These are phyloP conservation scores for Lepus europaeus DNA, from an alignment of 2,113 vertebrate genomes.

Conservation along the genomic window DNA sequence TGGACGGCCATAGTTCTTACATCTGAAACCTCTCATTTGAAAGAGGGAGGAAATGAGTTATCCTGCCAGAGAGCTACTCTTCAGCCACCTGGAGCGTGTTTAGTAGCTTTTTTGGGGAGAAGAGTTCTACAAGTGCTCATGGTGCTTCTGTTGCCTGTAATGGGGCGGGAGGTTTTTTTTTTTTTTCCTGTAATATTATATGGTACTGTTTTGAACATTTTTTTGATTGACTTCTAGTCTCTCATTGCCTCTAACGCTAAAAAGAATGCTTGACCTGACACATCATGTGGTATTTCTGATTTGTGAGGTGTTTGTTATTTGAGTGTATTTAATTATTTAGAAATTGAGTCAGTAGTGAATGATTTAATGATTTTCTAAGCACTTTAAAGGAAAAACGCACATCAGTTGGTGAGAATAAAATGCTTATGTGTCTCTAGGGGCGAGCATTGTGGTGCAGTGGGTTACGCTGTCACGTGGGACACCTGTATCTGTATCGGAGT, in stretches of 20 bases:
- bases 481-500: too few species aligned
- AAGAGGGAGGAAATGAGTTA: slow-evolving; percentile 17
- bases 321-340: slow-evolving; percentile 41
- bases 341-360: slow-evolving; percentile 4
- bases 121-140: neutral
- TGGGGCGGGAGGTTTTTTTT: neutral
- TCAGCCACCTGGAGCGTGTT: neutral
- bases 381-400: slow-evolving; percentile 64
- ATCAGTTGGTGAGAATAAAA: slow-evolving; percentile 19
- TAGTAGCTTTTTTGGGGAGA: neutral
- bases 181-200: neutral
- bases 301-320: slow-evolving; percentile 23
- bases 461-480: too few species aligned
- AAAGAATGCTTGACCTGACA: neutral
- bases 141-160: neutral
- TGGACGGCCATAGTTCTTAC: neutral
- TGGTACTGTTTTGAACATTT: neutral
- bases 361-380: slow-evolving; percentile 28
- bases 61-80: neutral
- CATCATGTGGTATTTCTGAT: neutral
- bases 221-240: neutral
- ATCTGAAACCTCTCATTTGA: neutral
- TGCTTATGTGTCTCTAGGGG: neutral
- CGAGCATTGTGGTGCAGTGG: too few species aligned
- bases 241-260: neutral